These are phyloP conservation scores for Archips xylosteana DNA, from an alignment of 2,888 invertebrate genomes.

Conservation along the genomic window DNA sequence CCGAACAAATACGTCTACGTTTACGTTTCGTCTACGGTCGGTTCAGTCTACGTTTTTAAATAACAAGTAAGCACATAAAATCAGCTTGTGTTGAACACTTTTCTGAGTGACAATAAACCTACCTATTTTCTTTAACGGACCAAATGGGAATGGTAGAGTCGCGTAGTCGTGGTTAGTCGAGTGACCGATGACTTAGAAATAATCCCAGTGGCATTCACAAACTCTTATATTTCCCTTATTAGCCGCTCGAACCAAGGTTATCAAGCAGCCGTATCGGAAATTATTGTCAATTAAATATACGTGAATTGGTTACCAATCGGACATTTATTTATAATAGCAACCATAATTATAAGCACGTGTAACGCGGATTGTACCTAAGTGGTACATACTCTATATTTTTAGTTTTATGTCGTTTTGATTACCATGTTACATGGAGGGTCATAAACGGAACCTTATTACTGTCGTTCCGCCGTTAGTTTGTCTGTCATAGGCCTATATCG, in stretches of 20 bases:
- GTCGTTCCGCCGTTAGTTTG: too few relatives aligned
- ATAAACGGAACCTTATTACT: too few relatives aligned
- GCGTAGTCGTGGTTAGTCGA: background rate
- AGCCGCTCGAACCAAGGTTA: background rate
- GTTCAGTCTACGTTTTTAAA: too few relatives aligned
- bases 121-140: background rate
- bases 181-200: background rate
- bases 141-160: background rate
- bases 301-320: conserved; percentile 27
- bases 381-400: background rate
- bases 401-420: conserved; percentile 2
- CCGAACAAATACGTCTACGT: too few relatives aligned
- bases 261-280: background rate
- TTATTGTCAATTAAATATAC: conserved; percentile 18
- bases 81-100: background rate
- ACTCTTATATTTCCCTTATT: background rate
- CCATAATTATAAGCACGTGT: conserved; percentile 9
- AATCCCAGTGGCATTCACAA: background rate
- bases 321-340: background rate
- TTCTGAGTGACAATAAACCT: too few relatives aligned
- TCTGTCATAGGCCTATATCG: too few relatives aligned
- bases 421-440: background rate
- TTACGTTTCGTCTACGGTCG: too few relatives aligned
- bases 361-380: too few relatives aligned
- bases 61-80: too few relatives aligned